Evolutionary conservation across 2,797 vertebrate species (phyloP).

Genomic region (Onychomys leucogaster): DNA sequence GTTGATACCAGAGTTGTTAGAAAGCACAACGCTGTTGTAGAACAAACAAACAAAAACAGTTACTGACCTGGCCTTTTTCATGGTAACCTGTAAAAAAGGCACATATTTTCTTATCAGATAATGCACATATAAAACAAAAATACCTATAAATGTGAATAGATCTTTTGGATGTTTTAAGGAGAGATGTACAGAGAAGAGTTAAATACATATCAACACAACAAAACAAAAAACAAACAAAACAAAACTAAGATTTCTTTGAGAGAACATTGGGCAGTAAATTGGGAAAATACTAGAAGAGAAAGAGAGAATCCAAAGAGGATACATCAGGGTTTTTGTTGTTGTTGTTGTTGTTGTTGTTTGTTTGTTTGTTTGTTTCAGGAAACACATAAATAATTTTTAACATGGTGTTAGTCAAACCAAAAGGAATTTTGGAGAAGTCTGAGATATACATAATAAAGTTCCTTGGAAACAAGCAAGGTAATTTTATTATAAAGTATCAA

Average conservation of each 20-base stretch:
- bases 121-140: not conserved
- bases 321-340: too few species aligned
- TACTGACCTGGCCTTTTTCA: not conserved
- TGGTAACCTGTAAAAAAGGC: not conserved
- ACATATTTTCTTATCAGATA: not conserved
- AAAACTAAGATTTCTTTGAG: not conserved
- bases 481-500: not conserved
- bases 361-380: not conserved
- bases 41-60: not conserved
- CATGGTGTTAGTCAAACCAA: not conserved
- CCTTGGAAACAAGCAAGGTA: not conserved
- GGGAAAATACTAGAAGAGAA: not conserved
- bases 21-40: not conserved
- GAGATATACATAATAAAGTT: not conserved
- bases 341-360: too few species aligned
- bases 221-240: not conserved
- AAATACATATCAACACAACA: not conserved
- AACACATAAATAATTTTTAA: not conserved
- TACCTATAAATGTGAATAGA: not conserved
- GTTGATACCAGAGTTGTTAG: not conserved
- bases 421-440: not conserved
- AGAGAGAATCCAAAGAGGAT: too few species aligned
- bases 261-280: not conserved
- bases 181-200: not conserved
- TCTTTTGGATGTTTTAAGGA: not conserved